Conservation (phyloP, 2,797 vertebrate genomes). For the Chromis chromis region DNA sequence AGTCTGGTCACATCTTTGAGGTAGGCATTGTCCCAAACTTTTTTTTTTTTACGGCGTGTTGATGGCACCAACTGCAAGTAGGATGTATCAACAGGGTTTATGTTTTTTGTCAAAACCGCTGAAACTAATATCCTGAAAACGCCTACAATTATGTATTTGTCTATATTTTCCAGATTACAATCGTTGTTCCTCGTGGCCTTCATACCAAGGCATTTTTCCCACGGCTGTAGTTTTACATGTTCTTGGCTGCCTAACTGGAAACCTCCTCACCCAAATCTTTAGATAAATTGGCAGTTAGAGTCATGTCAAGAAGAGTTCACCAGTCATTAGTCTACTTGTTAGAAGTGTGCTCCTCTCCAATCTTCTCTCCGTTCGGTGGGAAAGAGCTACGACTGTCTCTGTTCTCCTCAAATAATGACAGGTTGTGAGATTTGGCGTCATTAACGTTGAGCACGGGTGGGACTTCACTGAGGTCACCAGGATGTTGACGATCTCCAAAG, state of each 20-base stretch:
- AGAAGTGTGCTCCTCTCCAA: slow-evolving; percentile 48
- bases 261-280: slow-evolving; percentile 47
- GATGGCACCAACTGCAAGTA: neutral
- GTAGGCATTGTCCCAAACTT: slow-evolving; percentile 9
- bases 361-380: slow-evolving; percentile 31
- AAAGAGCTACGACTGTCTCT: slow-evolving; percentile 42
- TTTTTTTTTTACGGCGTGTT: neutral
- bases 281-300: slow-evolving; percentile 47
- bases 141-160: neutral
- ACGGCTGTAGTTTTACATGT: slow-evolving; percentile 33
- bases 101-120: neutral
- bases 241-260: slow-evolving; percentile 35
- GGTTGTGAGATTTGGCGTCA: slow-evolving; percentile 52
- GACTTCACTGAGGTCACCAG: slow-evolving; percentile 34
- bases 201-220: slow-evolving; percentile 1
- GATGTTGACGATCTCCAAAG: slow-evolving; percentile 31
- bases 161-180: neutral
- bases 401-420: slow-evolving; percentile 61
- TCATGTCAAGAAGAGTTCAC: slow-evolving; percentile 52
- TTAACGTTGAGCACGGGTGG: slow-evolving; percentile 55
- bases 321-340: slow-evolving; percentile 60
- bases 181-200: slow-evolving; percentile 14
- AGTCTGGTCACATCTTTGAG: slow-evolving; percentile 22
- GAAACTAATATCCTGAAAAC: slow-evolving; percentile 9
- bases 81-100: neutral